Base-by-base conservation (phyloP, 92 coral and sea anemone species). In the Zoanthus gigantus region DNA sequence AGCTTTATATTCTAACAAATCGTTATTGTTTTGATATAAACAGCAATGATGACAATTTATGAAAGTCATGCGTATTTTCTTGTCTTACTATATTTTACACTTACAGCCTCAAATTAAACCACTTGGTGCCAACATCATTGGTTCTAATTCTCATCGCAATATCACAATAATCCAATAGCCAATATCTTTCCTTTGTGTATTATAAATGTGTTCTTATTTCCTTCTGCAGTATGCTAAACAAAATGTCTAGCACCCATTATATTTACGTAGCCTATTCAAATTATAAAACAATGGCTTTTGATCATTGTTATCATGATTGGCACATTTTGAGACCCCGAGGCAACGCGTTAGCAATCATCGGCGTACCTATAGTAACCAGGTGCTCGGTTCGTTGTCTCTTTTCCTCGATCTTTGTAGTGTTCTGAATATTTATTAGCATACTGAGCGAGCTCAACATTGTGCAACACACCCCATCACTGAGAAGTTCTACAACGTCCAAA, bases 341-440 rank as follows among this genome's bases (percentile, higher is more conserved):
- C 30, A 5, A 10, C 11, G 42, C 74, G 74, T 29, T 15, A 9
- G 42, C 32, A 69, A 30, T 69, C 30, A 29, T 29, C 0, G 74
- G 14, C 11, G 74, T 69, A 8, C 9, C 74, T 7, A 69, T 69
- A 69, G 74, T 45, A 69, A 69, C 74, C 45, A 4, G 1, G 8
- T 30, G 13, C 3, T 29, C 74, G 45, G 37, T 32, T 29, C 60
- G 9, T 48, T 76, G 81, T 76, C 52, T 60, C 46, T 75, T 75
- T 48, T 75, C 60, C 66, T 76, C 14, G 42, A 63, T 17, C 69
- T 63, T 63, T 63, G 69, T 9, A 23, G 12, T n/a, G 61, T n/a
- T 7, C 16, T 76, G 81, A 76, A 76, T 76, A 76, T 76, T 76
- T 18, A 76, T 76, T 28, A 76, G 17, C 52, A n/a, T 53, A 7